These are phyloP conservation scores for Hypothenemus hampei DNA, from an alignment of 1,140 invertebrate species.

Conservation along the genomic window DNA sequence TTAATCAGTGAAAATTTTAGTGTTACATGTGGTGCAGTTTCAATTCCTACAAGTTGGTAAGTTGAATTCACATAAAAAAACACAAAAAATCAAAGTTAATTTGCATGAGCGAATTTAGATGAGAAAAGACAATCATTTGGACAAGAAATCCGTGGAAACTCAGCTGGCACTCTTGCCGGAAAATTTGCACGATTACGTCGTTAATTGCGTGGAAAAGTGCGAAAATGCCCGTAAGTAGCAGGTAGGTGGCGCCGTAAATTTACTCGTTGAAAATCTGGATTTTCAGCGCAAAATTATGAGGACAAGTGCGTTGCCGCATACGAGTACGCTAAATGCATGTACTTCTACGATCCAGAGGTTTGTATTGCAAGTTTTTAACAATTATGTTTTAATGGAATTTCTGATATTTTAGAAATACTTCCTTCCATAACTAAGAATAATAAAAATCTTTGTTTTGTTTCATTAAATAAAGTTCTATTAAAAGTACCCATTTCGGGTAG, in stretches of 20 bases:
- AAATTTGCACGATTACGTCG: conserved; percentile 4
- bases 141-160: conserved; percentile 10
- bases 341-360: conserved; percentile 33
- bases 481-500: no score
- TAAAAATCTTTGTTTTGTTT: no score
- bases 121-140: conserved; percentile 26
- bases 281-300: conserved; percentile 30
- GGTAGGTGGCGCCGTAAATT: no score
- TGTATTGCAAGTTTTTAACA: background rate
- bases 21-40: conserved; percentile 47
- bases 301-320: conserved; percentile 34
- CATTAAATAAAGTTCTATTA: no score
- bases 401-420: conserved; percentile 22
- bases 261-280: background rate
- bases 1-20: conserved; percentile 13
- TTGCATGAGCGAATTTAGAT: conserved; percentile 17
- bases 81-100: background rate
- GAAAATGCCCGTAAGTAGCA: conserved; percentile 22
- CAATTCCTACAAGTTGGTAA: conserved; percentile 51
- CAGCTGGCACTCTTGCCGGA: conserved; percentile 19
- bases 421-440: conserved; percentile 19
- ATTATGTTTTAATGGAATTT: background rate
- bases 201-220: conserved; percentile 22
- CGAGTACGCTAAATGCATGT: conserved; percentile 35
- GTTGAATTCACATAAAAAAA: conserved; percentile 15